These are phyloP conservation scores for Heliothis peltigera DNA, from an alignment of 2,888 invertebrate species.

Conservation along the genomic window DNA sequence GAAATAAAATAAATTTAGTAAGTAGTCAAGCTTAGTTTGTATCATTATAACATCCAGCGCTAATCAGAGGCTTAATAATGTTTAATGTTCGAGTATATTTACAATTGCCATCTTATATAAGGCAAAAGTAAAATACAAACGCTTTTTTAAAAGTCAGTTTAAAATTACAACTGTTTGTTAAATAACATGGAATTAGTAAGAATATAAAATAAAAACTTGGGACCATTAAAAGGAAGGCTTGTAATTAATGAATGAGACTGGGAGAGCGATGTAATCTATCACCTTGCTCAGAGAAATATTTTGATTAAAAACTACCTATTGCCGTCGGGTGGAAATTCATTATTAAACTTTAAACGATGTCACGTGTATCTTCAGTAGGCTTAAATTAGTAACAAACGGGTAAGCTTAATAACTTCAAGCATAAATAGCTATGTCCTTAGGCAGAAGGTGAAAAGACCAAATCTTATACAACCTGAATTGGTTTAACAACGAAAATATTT, in stretches of 20 bases:
- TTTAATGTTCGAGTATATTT: too few species aligned
- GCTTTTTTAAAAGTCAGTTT: not conserved
- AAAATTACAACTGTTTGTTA: not conserved
- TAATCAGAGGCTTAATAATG: too few species aligned
- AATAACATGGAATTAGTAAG: not conserved
- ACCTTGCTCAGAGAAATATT: constrained; percentile 30
- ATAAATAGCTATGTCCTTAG: too few species aligned
- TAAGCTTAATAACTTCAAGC: too few species aligned
- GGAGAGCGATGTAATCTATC: constrained; percentile 31
- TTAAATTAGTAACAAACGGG: not conserved
- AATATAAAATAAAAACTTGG: constrained; percentile 28
- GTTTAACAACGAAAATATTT: too few species aligned
- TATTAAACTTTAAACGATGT: not conserved
- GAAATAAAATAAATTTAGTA: not conserved
- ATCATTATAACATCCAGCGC: too few species aligned
- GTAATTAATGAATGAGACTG: constrained; percentile 31
- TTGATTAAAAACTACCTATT: constrained; percentile 33
- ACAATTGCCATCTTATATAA: too few species aligned
- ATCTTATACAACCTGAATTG: too few species aligned
- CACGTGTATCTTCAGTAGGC: not conserved
- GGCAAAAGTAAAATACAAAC: too few species aligned
- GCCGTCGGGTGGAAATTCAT: not conserved
- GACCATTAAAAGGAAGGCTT: constrained; percentile 13
- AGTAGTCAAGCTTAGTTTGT: constrained; percentile 12
- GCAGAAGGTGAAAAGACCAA: too few species aligned